Evolutionary conservation across 2,113 vertebrate genomes (phyloP), one percentile per base, ranked within the genome.

Genomic region (Amphilophus citrinellus): DNA sequence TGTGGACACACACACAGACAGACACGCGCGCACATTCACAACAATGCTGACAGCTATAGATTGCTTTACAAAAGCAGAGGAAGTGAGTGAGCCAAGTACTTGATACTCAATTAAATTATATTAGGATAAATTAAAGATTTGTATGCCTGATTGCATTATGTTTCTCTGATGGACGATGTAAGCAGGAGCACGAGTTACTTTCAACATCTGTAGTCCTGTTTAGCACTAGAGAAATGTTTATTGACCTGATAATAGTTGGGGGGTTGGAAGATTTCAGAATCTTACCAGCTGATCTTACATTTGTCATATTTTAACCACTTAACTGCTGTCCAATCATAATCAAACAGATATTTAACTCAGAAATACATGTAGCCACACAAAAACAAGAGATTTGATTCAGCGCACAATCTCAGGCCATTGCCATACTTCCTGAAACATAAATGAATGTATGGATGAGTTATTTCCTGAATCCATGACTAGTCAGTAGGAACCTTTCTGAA

Each of bases 111-210:
- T 81, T 88, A 59, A 81, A 73, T 86, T 81, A 80, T 7, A 79
- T 39, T 22, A 32, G 30, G 58, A 88, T 39, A 53, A 83, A 87
- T 88, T 56, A 87, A 76, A 61, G 18, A 82, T 83, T 84, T 56
- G 63, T 59, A 78, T 7, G 32, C 66, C 77, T 88, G 76, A 89
- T 89, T 87, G 47, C 18, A 87, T 88, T 85, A 83, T 66, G 30
- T 24, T 10, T 39, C 30, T 85, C 0, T 84, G 32, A 79, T 71
- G 24, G 22, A 71, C 1, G 0, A 42, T 27, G 8, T 17, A 7
- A 35, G 32, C 35, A 76, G 22, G 58, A 2, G 42, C 8, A 62
- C 66, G 0, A 82, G 20, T 79, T 62, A 50, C 11, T 78, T 73
- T 80, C 4, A 76, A 56, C 35, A 63, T 73, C 53, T 71, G 47